phyloP scores from a whole-genome alignment of 1,140 invertebrate species.

The Antheraea pernyi region DNA sequence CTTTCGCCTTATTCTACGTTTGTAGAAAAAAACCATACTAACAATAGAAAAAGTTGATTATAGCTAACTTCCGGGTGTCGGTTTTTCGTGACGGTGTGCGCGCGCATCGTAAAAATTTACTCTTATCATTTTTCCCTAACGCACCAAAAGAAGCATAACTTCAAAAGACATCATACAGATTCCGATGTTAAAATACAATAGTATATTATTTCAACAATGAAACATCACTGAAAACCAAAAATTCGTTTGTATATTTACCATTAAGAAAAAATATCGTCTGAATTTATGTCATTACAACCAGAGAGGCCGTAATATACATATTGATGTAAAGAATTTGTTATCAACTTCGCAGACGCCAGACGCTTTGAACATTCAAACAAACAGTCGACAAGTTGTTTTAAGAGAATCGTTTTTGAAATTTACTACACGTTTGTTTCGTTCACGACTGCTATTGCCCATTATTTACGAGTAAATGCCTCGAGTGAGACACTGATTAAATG shows the following conservation, averaged over 20 bases:
- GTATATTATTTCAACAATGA: not conserved
- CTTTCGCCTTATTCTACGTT: no score
- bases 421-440: slow-evolving; percentile 18
- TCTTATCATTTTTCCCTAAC: no score
- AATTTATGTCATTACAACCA: not conserved
- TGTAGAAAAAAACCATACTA: no score
- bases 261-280: not conserved
- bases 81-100: no score
- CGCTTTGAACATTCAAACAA: slow-evolving; percentile 16
- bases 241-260: not conserved
- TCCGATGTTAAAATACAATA: not conserved
- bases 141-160: no score
- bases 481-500: slow-evolving; percentile 5
- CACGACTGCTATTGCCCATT: slow-evolving; percentile 19
- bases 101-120: no score
- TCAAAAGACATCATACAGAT: no score
- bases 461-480: slow-evolving; percentile 12
- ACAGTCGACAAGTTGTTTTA: slow-evolving; percentile 27
- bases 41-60: no score
- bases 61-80: no score
- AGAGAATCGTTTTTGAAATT: slow-evolving; percentile 20
- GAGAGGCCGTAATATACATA: not conserved
- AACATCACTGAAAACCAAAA: not conserved
- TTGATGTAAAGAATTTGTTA: slow-evolving; percentile 11
- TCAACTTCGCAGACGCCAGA: slow-evolving; percentile 15